Evolutionary conservation across 1,140 invertebrate genomes (phyloP), one percentile per base, ranked within the genome.

Genomic region (Anadara kagoshimensis): DNA sequence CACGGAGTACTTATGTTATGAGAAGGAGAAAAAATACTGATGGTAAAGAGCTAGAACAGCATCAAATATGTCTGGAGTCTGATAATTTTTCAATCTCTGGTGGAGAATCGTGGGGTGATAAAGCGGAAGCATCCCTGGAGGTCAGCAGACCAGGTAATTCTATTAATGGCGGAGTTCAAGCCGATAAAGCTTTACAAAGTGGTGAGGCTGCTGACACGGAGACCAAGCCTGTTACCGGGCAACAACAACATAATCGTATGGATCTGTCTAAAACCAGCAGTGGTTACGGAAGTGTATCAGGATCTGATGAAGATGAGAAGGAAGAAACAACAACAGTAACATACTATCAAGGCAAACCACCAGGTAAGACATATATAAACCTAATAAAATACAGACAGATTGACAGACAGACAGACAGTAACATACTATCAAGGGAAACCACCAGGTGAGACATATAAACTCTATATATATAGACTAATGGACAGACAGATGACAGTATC

Each of bases 61-160:
- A 83, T 64, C 80, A 85, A 22, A 64, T 82, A n/a, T 71, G 45
- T 49, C 71, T 83, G 14, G 78, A 83, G 53, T 72, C 73, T 11
- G 83, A 81, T 49, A 84, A 84, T 62, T 79, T 78, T 43, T 86
- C 85, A 1, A 78, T 80, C 1, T 63, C 81, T 1, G 80, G 79
- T 36, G 84, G 83, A 24, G 76, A 82, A 44, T 75, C 83, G 3
- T 85, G 83, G 83, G 83, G 81, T 45, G 77, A 83, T 71, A 82
- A 73, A 49, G 70, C 78, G 26, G 77, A 78, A 20, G 80, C 82
- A 5, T 76, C 75, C 62, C 75, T 82, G 10, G 62, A 66, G 12
- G 7, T 78, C 47, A 74, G 64, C 41, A 73, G 73, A 47, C 62
- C 66, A 61, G 41, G 29, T 20, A 44, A 44, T 43, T 14, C n/a